Evolutionary conservation across 92 coral and sea anemone species (phyloP), one percentile per base, ranked within the genome.

Genomic region (Porites rus): DNA sequence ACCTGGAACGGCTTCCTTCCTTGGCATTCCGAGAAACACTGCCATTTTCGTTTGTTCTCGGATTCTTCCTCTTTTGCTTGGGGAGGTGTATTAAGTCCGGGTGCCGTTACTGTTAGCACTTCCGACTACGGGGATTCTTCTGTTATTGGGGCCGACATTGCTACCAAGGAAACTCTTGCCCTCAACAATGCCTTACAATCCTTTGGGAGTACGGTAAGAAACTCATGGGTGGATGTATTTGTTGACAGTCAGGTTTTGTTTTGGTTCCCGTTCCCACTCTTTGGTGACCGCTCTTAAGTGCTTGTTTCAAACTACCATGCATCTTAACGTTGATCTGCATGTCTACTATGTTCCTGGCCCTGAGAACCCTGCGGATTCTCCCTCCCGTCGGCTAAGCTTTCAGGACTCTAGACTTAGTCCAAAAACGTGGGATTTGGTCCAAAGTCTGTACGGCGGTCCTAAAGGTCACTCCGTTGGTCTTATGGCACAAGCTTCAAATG

Each of bases 401-500:
- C 88, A 82, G 59, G 87, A 88, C 66, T 28, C 87, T 1, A 81
- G 19, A 61, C 74, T 87, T 53, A 16, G 64, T 13, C 81, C 81
- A 31, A 31, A 54, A 17, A 50, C 51, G 24, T 82, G 89, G 94
- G 17, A 13, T 11, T 64, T 14, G 7, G 62, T 90, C 16, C 90
- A 79, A 65, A 38, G 1, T 3, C 22, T 59, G 58, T 88, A 59
- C 25, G 92, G 94, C 38, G 89, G 87, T 10, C 72, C 58, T 3
- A 25, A 18, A 7, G 93, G 93, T 25, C 88, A 86, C 84, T 73
- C 91, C 14, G 83, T 69, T 76, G 91, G 86, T 67, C 73, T 90
- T 20, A 86, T 87, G 93, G 93, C 88, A 8, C 74, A 69, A 52
- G 75, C 88, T 38, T 87, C 87, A 50, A 86, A 90, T 74, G 92